Conservation (phyloP, 2,113 vertebrate species). For the Tupaia chinensis region DNA sequence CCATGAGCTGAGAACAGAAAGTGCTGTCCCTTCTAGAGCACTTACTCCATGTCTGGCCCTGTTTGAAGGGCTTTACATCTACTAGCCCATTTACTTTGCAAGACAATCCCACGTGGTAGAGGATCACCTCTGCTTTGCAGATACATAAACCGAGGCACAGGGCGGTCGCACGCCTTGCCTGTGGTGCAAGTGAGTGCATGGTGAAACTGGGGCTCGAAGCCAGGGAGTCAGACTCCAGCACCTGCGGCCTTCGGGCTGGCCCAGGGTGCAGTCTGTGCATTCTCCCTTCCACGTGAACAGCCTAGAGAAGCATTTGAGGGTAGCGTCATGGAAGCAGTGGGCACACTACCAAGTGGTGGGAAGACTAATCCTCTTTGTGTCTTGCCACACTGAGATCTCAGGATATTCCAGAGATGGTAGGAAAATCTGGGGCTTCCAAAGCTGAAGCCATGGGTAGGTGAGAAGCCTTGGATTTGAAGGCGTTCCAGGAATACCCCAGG, state of each 20-base stretch:
- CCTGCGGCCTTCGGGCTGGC: background rate
- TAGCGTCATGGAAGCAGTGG: background rate
- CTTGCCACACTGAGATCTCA: too few species aligned
- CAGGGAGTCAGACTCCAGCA: background rate
- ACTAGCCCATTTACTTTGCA: too few species aligned
- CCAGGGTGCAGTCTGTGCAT: background rate
- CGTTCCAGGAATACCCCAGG: fast-evolving
- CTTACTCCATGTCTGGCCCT: background rate
- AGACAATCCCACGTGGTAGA: background rate
- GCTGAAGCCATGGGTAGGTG: background rate
- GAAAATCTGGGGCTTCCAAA: background rate
- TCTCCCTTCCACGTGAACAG: background rate
- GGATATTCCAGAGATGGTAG: background rate
- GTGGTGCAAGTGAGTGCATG: fast-evolving
- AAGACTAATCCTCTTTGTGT: too few species aligned
- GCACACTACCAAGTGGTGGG: too few species aligned
- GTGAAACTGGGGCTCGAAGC: background rate
- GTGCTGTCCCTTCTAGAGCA: background rate
- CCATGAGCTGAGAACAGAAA: background rate
- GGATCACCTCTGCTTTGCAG: background rate
- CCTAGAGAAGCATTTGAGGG: background rate
- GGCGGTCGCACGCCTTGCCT: background rate
- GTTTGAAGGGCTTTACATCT: background rate
- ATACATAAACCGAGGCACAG: background rate
- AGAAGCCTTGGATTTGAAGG: background rate